Evolutionary conservation across 2,888 invertebrate species (phyloP).

Genomic region (Eupithecia exiguata): DNA sequence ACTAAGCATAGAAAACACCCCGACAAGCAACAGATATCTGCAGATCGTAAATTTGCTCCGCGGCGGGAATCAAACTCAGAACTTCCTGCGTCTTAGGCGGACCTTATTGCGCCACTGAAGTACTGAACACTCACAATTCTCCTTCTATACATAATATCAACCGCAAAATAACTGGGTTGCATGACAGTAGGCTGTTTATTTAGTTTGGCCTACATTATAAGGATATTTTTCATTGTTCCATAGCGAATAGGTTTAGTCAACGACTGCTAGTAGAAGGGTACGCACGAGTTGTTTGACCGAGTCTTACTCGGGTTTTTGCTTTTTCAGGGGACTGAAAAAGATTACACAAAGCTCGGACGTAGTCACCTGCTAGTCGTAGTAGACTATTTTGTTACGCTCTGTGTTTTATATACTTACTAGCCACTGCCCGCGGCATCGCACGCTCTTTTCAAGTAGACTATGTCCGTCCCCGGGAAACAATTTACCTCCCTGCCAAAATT

Average conservation of each 20-base stretch:
- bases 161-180: slow-evolving; percentile 12
- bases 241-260: neutral
- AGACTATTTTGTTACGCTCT: no score
- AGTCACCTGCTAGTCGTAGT: no score
- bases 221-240: slow-evolving; percentile 24
- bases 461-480: no score
- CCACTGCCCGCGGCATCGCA: no score
- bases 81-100: neutral
- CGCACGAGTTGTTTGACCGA: neutral
- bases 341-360: no score
- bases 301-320: neutral
- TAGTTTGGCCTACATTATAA: slow-evolving; percentile 7
- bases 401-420: no score
- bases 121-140: neutral
- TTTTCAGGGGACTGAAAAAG: neutral
- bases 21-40: neutral
- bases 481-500: no score
- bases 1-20: neutral
- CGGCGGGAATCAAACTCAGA: neutral
- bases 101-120: neutral
- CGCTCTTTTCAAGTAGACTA: no score
- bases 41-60: neutral
- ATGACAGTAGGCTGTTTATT: slow-evolving; percentile 30
- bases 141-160: neutral
- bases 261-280: neutral